Base-by-base conservation (phyloP, 2,797 vertebrate genomes). In the Danio jaintianensis region DNA sequence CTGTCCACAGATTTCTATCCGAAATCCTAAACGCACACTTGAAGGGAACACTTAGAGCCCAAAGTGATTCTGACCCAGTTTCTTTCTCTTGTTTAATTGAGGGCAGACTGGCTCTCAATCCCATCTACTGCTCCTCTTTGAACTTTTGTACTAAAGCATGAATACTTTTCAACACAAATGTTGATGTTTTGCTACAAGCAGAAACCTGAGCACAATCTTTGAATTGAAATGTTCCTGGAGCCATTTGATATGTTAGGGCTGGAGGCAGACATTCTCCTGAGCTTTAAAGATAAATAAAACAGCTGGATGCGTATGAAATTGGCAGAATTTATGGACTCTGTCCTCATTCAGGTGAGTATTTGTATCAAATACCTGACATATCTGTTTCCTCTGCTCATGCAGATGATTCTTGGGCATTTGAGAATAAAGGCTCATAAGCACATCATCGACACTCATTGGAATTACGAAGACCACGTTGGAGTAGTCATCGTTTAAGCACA, bases 401-500 rank as follows among this genome's bases (percentile, higher is more conserved):
- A 20, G 71, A 42, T 52, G 12, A 43, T 42, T 64, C 29, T 73
- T 36, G 55, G 13, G 48, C 6, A 7, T 75, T 50, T 43, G 59
- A 45, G 16, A 58, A 16, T 69, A 11, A 69, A 73, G 43, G 16
- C 69, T 22, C 61, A 42, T 38, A 75, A 83, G 71, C 52, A 79
- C 66, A 38, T 81, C 56, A 47, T 62, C 18, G 61, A 68, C 72
- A 43, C 75, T 73, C 62, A 20, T 15, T 61, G 47, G 15, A 74
- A 78, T 38, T 73, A 73, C 36, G n/a, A 75, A 66, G 45, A 11
- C 12, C 29, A 64, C 36, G 7, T 38, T 38, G 58, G 47, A 42
- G 58, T 64, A 69, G 61, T 78, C 48, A n/a, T 43, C 55, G 18
- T 86, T 84, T 71, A 85, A 87, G 86, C 85, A 89, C 88, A 88